These are phyloP conservation scores for Cacatua alba DNA, from an alignment of 2,113 vertebrate species.

Conservation along the genomic window DNA sequence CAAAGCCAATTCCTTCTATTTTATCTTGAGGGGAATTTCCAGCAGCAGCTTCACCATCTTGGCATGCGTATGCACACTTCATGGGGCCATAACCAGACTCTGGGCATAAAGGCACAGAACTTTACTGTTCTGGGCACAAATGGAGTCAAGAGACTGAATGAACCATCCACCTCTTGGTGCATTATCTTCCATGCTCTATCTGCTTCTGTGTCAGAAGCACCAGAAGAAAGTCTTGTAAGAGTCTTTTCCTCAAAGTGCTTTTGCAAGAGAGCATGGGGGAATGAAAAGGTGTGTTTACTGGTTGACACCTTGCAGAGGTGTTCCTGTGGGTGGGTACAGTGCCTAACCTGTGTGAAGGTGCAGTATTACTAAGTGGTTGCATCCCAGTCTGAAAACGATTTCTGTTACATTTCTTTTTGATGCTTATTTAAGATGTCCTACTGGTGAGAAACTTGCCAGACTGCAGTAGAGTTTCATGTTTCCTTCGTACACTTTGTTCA, in stretches of 20 bases:
- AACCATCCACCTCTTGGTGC: neutral
- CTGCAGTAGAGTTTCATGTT: neutral
- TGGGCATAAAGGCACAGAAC: neutral
- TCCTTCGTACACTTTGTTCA: rapidly evolving
- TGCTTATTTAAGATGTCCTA: neutral
- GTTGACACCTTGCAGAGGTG: neutral
- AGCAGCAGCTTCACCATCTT: neutral
- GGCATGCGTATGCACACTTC: neutral
- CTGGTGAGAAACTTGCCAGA: neutral
- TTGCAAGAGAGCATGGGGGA: neutral
- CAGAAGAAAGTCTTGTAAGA: neutral
- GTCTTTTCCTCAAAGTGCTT: neutral
- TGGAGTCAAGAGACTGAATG: neutral
- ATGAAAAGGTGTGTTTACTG: neutral
- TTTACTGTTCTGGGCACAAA: neutral
- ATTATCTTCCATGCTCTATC: neutral
- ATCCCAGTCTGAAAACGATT: neutral
- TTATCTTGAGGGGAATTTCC: neutral
- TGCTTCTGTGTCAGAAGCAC: neutral
- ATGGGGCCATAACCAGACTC: neutral
- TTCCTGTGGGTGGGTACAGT: neutral
- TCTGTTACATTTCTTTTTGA: neutral
- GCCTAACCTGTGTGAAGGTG: neutral
- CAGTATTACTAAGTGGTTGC: neutral
- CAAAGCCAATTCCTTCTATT: neutral